A percentile compares a stretch with the other conserved stretches of the same genome.
Conservation (phyloP, 2,113 vertebrate species). For the Crypturellus undulatus region DNA sequence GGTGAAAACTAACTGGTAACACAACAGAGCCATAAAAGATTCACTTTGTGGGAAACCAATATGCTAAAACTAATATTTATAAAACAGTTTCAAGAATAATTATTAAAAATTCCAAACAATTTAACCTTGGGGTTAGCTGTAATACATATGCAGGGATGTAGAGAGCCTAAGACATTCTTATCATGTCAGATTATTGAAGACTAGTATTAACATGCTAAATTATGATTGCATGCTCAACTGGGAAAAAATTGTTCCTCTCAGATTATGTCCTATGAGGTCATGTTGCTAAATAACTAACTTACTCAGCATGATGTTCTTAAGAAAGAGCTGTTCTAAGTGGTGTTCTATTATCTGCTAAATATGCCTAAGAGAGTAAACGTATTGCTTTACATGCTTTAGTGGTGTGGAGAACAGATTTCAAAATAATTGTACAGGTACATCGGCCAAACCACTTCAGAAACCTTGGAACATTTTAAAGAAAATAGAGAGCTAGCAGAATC, state of each 20-base stretch:
- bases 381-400: slow-evolving; percentile 31
- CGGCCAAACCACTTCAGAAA: slow-evolving; percentile 24
- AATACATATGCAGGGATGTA: neutral
- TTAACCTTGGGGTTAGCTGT: neutral
- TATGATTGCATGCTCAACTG: neutral
- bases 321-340: slow-evolving; percentile 2
- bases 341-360: slow-evolving; percentile 36
- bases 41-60: neutral
- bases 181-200: neutral
- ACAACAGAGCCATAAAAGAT: neutral
- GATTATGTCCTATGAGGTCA: slow-evolving; percentile 11
- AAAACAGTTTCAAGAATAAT: neutral
- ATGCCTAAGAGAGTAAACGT: slow-evolving; percentile 32
- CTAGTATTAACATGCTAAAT: slow-evolving; percentile 1
- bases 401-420: slow-evolving; percentile 24
- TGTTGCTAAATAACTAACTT: slow-evolving; percentile 16
- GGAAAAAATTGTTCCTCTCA: slow-evolving; percentile 14
- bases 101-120: neutral
- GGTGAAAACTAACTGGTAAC: neutral
- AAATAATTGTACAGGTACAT: neutral
- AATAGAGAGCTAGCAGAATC: slow-evolving; percentile 10
- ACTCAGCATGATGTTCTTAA: slow-evolving; percentile 19
- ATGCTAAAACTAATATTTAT: slow-evolving; percentile 7
- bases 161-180: slow-evolving; percentile 6
- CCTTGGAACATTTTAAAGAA: slow-evolving; percentile 36